Evolutionary conservation across 2,113 vertebrate species (phyloP).

Genomic region (Herpailurus yagouaroundi): DNA sequence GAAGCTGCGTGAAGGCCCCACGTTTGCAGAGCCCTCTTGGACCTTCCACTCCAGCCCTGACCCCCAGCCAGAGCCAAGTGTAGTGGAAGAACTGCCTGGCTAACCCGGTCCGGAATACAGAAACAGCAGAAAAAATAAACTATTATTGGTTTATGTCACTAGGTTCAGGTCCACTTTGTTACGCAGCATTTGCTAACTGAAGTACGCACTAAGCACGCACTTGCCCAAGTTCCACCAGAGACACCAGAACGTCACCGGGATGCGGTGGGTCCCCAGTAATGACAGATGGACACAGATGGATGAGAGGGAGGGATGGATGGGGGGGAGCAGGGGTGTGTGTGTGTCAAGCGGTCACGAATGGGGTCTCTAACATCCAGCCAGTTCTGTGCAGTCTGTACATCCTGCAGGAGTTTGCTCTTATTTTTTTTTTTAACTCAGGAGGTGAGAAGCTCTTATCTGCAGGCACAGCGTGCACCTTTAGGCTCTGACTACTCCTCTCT

Average conservation of each 20-base stretch:
- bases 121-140: background rate
- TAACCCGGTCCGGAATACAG: background rate
- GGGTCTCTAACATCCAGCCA: background rate
- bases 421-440: background rate
- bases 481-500: background rate
- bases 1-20: background rate
- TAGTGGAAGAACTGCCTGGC: background rate
- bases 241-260: no score
- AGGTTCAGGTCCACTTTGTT: background rate
- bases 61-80: background rate
- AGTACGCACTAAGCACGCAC: background rate
- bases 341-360: background rate
- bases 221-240: background rate
- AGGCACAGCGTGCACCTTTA: background rate
- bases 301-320: background rate
- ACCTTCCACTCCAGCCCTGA: background rate
- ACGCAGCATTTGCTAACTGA: background rate
- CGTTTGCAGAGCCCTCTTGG: background rate
- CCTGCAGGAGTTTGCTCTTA: background rate
- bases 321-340: no score
- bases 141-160: background rate
- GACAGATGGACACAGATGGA: background rate
- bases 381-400: background rate
- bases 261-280: background rate
- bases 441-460: background rate